These are phyloP conservation scores for Ophioninae sp. DNA, from an alignment of 2,888 invertebrate genomes.

Conservation along the genomic window DNA sequence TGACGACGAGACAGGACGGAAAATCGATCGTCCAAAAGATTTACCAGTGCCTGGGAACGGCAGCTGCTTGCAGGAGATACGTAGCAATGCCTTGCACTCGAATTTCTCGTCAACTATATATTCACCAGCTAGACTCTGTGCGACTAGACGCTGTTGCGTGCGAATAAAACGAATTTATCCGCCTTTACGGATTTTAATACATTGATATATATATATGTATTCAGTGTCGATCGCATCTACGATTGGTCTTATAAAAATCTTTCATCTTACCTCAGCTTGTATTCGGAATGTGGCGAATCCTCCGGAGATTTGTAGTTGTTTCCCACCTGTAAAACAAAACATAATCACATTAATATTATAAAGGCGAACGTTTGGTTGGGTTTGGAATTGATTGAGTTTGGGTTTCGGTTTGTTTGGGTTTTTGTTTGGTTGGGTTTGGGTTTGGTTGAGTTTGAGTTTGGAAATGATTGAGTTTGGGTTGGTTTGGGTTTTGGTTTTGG, in stretches of 20 bases:
- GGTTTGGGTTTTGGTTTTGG: no score
- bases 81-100: slow-evolving; percentile 67
- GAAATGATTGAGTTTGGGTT: no score
- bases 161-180: slow-evolving; percentile 10
- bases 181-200: not conserved
- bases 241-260: not conserved
- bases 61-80: slow-evolving; percentile 78
- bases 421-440: no score
- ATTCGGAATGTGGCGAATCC: slow-evolving; percentile 74
- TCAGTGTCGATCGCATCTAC: not conserved
- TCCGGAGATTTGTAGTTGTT: slow-evolving; percentile 76
- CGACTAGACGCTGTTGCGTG: slow-evolving; percentile 17
- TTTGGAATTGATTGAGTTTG: no score
- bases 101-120: not conserved
- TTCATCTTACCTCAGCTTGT: slow-evolving; percentile 75
- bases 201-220: not conserved
- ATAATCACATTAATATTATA: not conserved
- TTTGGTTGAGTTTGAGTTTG: no score
- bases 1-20: slow-evolving; percentile 24
- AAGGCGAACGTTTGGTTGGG: no score
- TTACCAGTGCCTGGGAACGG: slow-evolving; percentile 76
- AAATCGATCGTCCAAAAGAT: slow-evolving; percentile 64
- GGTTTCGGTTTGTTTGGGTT: no score
- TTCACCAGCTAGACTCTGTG: not conserved
- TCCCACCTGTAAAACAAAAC: slow-evolving; percentile 72